Base-by-base conservation (phyloP, 2,888 invertebrate genomes). In the Ephialtes manifestator region DNA sequence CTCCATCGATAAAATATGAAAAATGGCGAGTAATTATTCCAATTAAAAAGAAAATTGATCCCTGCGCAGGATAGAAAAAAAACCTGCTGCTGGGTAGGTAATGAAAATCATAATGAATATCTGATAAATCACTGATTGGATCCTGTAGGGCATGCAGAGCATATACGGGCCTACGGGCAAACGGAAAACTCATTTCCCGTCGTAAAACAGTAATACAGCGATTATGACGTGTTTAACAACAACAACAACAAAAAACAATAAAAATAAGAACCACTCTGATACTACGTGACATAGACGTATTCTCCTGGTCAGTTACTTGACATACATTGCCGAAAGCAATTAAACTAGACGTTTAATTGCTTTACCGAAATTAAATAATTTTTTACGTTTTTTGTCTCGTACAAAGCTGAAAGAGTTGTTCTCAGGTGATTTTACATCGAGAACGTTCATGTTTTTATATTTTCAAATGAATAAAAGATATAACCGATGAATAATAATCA, bases 31-130 rank as follows among this genome's bases (percentile, higher is more conserved):
- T 18, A 63, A 63, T 63, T 63, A 63, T 35, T 63, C 35, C 35
- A 39, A 65, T 20, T 15, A 60, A 78, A 48, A 48, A 70, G 35
- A 70, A 70, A 79, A 48, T 35, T 24, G 13, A 58, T 39, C 43
- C 13, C 15, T 15, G 65, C 28, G 24, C 20, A 35, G 20, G 39
- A 20, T 51, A 15, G 53, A 39, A 58, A 35, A 68, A 81, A 65
- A 75, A 51, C 31, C 35, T 63, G 20, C 46, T 13, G 48, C 48
- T 13, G 18, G 53, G 18, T 43, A 15, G 31, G 84, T 84, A 87
- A 89, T 90, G 90, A 89, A 91, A 91, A 91, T 90, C 90, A 90
- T 89, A 89, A 92, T 91, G 88, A 92, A 91, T 90, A 90, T 87
- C 90, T 90, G 89, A 91, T 92, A 90, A 92, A 91, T 91, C 89